These are phyloP conservation scores for Melitaea athalia DNA, from an alignment of 2,888 invertebrate species.

Conservation along the genomic window DNA sequence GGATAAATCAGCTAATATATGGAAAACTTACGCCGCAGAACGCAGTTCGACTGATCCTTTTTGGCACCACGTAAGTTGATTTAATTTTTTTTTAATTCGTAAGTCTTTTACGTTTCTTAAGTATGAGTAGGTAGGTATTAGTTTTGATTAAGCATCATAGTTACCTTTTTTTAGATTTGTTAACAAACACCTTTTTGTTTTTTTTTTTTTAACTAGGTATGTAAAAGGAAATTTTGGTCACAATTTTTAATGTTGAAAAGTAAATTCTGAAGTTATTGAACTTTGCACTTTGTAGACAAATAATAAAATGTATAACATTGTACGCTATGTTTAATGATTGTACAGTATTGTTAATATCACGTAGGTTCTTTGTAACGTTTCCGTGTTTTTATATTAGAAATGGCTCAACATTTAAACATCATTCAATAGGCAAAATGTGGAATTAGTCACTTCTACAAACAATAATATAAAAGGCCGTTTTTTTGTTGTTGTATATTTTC, in stretches of 20 bases:
- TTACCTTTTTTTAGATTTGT: not conserved
- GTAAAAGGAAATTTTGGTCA: not conserved
- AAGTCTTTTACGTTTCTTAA: not conserved
- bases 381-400: conserved; percentile 7
- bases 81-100: not conserved
- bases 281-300: not conserved
- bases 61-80: conserved; percentile 88
- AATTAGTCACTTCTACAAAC: conserved; percentile 2
- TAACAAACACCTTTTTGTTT: no score
- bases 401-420: not conserved
- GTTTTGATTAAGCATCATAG: not conserved
- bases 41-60: conserved; percentile 82
- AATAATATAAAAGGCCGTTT: not conserved
- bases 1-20: conserved; percentile 83
- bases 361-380: conserved; percentile 16
- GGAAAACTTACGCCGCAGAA: conserved; percentile 82
- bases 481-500: not conserved
- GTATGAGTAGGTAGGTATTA: not conserved
- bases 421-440: not conserved
- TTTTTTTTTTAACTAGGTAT: no score
- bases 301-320: conserved; percentile 1
- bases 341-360: conserved; percentile 12
- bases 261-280: not conserved
- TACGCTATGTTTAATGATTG: conserved; percentile 3
- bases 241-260: not conserved